Conservation (phyloP, 2,888 invertebrate species). For the Pycnomerus fuliginosus region DNA sequence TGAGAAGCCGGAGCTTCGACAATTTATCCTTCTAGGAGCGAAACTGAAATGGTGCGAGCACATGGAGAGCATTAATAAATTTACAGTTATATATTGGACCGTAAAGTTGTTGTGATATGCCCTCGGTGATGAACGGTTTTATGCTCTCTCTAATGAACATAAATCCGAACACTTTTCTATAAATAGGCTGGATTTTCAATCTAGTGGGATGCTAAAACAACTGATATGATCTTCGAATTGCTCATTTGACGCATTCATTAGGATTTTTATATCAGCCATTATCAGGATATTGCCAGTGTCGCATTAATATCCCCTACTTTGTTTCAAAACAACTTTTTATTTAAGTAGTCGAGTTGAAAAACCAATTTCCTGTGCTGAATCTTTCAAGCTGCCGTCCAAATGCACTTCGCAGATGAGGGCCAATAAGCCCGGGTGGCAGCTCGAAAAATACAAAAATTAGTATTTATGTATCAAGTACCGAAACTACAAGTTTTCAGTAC, state of each 20-base stretch:
- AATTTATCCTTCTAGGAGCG: slow-evolving; percentile 27
- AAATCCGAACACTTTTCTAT: slow-evolving; percentile 29
- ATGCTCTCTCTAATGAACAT: slow-evolving; percentile 36
- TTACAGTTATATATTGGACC: slow-evolving; percentile 39
- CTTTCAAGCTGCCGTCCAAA: too few species aligned
- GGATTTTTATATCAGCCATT: slow-evolving; percentile 3
- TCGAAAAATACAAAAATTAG: too few species aligned
- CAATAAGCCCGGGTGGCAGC: too few species aligned
- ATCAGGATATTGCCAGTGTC: too few species aligned
- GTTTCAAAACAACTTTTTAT: too few species aligned
- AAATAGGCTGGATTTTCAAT: slow-evolving; percentile 22
- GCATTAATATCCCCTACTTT: too few species aligned
- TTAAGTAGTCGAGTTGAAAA: too few species aligned
- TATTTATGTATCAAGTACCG: too few species aligned
- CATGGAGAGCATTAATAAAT: slow-evolving; percentile 36
- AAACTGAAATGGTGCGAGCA: slow-evolving; percentile 30
- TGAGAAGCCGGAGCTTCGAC: slow-evolving; percentile 17
- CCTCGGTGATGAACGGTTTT: slow-evolving; percentile 38
- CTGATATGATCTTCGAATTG: slow-evolving; percentile 13
- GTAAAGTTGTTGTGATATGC: slow-evolving; percentile 38
- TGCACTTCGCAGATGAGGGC: too few species aligned
- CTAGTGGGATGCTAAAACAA: slow-evolving; percentile 8
- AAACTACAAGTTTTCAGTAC: too few species aligned
- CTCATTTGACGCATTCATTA: slow-evolving; percentile 9
- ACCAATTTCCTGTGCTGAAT: too few species aligned